Evolutionary conservation across 2,113 vertebrate species (phyloP).

Genomic region (Protomyctophum bolini): DNA sequence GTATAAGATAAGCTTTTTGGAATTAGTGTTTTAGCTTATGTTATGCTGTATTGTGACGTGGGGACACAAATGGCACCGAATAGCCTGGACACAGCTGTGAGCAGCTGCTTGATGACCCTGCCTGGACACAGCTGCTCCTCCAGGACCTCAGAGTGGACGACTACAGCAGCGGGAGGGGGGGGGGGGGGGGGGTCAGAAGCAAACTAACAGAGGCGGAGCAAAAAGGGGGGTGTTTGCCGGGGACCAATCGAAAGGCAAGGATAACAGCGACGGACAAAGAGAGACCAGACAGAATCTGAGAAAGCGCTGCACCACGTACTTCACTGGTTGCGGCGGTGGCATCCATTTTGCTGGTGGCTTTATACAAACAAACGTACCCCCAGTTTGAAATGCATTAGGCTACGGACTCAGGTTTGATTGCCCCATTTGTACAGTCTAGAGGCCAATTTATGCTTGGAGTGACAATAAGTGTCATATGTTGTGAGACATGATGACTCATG

Average conservation of each 20-base stretch:
- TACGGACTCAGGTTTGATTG: too few relatives aligned
- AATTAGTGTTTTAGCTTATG: too few relatives aligned
- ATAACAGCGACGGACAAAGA: slow-evolving; percentile 31
- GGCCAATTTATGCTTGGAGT: too few relatives aligned
- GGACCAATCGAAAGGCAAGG: slow-evolving; percentile 30
- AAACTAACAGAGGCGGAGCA: not conserved
- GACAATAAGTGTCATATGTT: too few relatives aligned
- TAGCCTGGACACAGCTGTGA: too few relatives aligned
- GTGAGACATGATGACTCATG: too few relatives aligned
- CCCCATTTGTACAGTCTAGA: too few relatives aligned
- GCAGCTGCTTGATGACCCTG: not conserved
- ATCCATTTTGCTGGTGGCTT: not conserved
- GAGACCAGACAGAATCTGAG: not conserved
- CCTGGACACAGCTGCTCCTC: not conserved
- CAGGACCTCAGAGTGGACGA: not conserved
- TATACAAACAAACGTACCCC: not conserved
- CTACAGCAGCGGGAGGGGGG: not conserved
- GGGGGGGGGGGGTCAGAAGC: too few relatives aligned
- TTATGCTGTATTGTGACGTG: too few relatives aligned
- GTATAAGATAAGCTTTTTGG: too few relatives aligned
- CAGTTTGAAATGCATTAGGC: too few relatives aligned
- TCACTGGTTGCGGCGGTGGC: not conserved
- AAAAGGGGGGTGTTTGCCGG: slow-evolving; percentile 5
- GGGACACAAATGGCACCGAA: too few relatives aligned
- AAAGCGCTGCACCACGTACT: slow-evolving; percentile 1